A percentile compares a stretch with the other conserved stretches of the same genome.
Evolutionary conservation across 2,888 invertebrate species (phyloP).

Genomic region (Mythimna pallens): DNA sequence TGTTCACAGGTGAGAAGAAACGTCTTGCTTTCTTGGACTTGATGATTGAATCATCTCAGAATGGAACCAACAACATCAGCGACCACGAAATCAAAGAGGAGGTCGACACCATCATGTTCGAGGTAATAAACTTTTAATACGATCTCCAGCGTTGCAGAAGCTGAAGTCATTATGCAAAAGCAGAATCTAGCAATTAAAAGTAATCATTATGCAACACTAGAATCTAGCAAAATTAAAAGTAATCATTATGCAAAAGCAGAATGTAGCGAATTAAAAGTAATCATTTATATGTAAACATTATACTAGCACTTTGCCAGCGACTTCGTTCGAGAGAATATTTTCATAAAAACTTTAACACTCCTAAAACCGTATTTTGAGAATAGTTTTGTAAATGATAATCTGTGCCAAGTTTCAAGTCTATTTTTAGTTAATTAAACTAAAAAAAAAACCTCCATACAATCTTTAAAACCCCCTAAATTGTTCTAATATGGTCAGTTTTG

Average conservation of each 20-base stretch:
- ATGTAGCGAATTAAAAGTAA: neutral
- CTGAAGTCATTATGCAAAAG: conserved; percentile 2
- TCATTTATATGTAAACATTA: neutral
- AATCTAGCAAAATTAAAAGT: neutral
- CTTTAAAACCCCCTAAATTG: no score
- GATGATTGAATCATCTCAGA: conserved; percentile 96
- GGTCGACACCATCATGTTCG: conserved; percentile 97
- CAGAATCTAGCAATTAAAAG: neutral
- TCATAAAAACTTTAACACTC: no score
- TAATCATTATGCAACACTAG: neutral
- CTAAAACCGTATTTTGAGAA: no score
- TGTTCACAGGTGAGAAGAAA: conserved; percentile 93
- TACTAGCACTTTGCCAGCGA: no score
- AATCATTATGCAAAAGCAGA: neutral
- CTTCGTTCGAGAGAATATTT: no score
- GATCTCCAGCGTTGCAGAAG: neutral
- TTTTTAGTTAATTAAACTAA: no score
- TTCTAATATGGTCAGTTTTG: no score
- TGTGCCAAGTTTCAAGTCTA: no score
- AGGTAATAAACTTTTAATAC: conserved; percentile 86
- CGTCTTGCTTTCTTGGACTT: conserved; percentile 97
- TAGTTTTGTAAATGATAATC: no score
- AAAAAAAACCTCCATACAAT: no score
- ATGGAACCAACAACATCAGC: conserved; percentile 92
- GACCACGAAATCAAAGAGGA: conserved; percentile 96